Base-by-base conservation (phyloP, 2,888 invertebrate species). In the Hoplodrina blanda region DNA sequence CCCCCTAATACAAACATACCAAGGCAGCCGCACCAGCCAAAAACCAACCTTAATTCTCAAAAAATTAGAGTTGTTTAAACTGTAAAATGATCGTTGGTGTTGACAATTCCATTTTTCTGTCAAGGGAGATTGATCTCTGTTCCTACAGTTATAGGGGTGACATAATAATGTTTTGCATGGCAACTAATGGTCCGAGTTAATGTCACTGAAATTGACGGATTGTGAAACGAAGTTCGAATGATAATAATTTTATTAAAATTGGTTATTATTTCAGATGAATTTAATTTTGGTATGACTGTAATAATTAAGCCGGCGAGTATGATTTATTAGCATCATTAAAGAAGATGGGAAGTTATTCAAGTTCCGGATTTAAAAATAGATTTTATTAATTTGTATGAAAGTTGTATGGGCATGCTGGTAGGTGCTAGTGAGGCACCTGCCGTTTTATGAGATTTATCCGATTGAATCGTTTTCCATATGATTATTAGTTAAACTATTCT, bases 151-250 rank as follows among this genome's bases (percentile, higher is more conserved):
- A 64, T 68, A 82, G 55, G 55, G 49, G 33, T 66, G 71, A 62
- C n/a, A 50, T 46, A 59, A 63, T 30, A 44, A 52, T 59, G 25
- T 55, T 65, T 55, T 55, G 46, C 55, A 37, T 60, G 46, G 30
- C 53, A 63, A 67, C 59, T 59, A 67, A 84, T 79, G 71, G 65
- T n/a, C 59, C 17, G 54, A 54, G 69, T 75, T 77, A 73, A 76
- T 83, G 81, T 80, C 83, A 84, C 74, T 76, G 78, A 85, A 78
- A 76, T 83, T 85, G 85, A 85, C 76, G 83, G 62, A 84, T 84
- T 84, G 78, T 68, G 69, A 71, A 83, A 80, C 49, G 13, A 57
- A 62, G 53, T 62, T 72, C 66, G 20, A 63, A 72, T 66, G 62
- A 70, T 57, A 75, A 72, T 84, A 76, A 85, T 84, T 79, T 76